Conservation (phyloP, 1,140 invertebrate genomes). For the Drosophila ogumai region DNA sequence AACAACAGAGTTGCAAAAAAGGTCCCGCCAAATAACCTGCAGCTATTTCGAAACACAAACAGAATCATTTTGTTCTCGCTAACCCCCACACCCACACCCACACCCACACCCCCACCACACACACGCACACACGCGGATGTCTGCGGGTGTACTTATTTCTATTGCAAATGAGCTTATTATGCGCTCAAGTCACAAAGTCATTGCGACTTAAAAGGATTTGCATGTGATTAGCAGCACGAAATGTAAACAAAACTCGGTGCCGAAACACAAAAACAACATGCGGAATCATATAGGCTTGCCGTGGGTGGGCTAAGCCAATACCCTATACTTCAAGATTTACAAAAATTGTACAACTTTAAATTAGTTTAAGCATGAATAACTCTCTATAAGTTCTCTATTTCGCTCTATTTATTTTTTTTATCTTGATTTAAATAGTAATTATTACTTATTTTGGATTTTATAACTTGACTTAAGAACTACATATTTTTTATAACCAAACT, state of each 20-base stretch:
- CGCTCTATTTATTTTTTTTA: too few species aligned
- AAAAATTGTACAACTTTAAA: too few species aligned
- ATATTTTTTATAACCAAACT: too few species aligned
- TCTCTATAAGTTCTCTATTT: too few species aligned
- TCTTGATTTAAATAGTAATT: too few species aligned
- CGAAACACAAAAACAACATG: constrained; percentile 64
- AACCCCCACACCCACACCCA: constrained; percentile 2
- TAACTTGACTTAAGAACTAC: too few species aligned
- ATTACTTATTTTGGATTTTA: too few species aligned
- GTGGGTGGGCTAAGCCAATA: not conserved
- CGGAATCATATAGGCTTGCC: not conserved
- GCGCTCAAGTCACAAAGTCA: constrained; percentile 79
- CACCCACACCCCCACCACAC: not conserved
- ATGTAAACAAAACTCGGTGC: constrained; percentile 78
- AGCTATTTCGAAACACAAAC: constrained; percentile 61
- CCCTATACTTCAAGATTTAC: not conserved
- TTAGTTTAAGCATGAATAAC: too few species aligned
- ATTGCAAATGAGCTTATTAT: constrained; percentile 83
- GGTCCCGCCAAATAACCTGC: constrained; percentile 75
- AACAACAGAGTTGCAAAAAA: constrained; percentile 60
- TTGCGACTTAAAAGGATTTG: constrained; percentile 82
- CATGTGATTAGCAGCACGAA: constrained; percentile 80
- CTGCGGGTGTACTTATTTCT: constrained; percentile 54
- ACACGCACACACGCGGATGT: constrained; percentile 16
- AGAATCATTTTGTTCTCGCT: constrained; percentile 18